Percentiles rank a stretch among this genome's conserved stretches.
These are phyloP conservation scores for Ephestia elutella DNA, from an alignment of 1,140 invertebrate genomes.

Conservation along the genomic window DNA sequence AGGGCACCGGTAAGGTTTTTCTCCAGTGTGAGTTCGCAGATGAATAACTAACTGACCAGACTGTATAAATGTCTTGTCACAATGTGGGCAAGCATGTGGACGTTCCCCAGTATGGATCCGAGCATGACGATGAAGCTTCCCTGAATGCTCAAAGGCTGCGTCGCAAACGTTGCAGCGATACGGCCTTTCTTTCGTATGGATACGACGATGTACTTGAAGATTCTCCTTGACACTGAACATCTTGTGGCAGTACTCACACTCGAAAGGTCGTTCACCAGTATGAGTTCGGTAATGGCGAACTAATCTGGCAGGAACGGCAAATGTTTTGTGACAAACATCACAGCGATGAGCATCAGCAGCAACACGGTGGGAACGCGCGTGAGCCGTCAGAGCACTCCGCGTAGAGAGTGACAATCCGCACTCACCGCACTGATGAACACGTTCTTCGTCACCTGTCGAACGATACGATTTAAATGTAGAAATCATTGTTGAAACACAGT, in stretches of 20 bases:
- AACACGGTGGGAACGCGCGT: conserved; percentile 74
- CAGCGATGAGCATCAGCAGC: conserved; percentile 87
- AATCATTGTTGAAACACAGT: conserved; percentile 24
- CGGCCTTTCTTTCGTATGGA: conserved; percentile 91
- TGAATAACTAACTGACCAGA: conserved; percentile 90
- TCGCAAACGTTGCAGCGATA: conserved; percentile 93
- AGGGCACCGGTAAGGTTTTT: conserved; percentile 92
- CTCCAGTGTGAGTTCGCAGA: conserved; percentile 90
- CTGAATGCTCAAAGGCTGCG: conserved; percentile 93
- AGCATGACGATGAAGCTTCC: conserved; percentile 94
- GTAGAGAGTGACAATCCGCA: conserved; percentile 77
- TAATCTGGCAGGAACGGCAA: conserved; percentile 91
- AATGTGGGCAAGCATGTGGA: conserved; percentile 94
- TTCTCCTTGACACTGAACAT: conserved; percentile 95
- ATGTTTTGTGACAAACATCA: conserved; percentile 93
- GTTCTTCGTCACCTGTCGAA: conserved; percentile 58
- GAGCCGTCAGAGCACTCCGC: conserved; percentile 76
- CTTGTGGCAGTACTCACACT: conserved; percentile 94
- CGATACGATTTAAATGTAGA: conserved; percentile 33
- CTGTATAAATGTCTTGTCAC: conserved; percentile 92
- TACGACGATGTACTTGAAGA: conserved; percentile 91
- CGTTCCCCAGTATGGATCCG: conserved; percentile 93
- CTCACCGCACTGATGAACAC: conserved; percentile 70
- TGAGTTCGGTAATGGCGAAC: conserved; percentile 94
- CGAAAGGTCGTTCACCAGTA: conserved; percentile 89